Conservation (phyloP, 1,140 invertebrate species). For the Pygmarrhopalites habei region DNA sequence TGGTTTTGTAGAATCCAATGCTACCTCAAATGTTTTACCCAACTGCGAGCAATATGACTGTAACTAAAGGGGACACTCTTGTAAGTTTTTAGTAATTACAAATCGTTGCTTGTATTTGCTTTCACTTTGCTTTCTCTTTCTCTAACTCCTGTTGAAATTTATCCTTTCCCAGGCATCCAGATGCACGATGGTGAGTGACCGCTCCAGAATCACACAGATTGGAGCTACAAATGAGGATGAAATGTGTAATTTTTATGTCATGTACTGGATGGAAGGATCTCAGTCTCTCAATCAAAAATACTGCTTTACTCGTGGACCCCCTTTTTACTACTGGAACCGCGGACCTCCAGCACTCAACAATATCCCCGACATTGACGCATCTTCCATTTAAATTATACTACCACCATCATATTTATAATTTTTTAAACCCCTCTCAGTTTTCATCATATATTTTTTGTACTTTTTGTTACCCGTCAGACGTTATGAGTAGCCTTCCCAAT, state of each 20-base stretch:
- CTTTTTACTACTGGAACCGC: constrained; percentile 67
- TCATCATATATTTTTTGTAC: too few relatives aligned
- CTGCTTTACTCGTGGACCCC: constrained; percentile 74
- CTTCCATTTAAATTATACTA: constrained; percentile 40
- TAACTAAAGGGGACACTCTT: constrained; percentile 66
- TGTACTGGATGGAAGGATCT: constrained; percentile 91
- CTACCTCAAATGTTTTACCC: constrained; percentile 96
- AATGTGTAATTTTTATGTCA: constrained; percentile 99
- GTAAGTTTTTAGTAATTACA: constrained; percentile 44
- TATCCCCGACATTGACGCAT: constrained; percentile 69
- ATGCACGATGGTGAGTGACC: constrained; percentile 79
- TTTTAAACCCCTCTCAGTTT: background rate
- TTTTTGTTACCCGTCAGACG: too few relatives aligned
- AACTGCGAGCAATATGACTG: constrained; percentile 53
- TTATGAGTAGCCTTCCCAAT: too few relatives aligned
- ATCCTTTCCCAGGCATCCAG: constrained; percentile 61
- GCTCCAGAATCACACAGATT: constrained; percentile 58
- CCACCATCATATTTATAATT: background rate
- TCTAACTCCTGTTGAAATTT: background rate
- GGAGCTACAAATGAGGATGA: constrained; percentile 87
- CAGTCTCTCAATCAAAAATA: constrained; percentile 70
- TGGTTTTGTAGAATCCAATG: constrained; percentile 81
- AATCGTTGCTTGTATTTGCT: too few relatives aligned
- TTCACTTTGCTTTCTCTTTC: too few relatives aligned
- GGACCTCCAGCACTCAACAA: constrained; percentile 58